Base-by-base conservation (phyloP, 2,113 vertebrate genomes). In the Chiloscyllium plagiosum region DNA sequence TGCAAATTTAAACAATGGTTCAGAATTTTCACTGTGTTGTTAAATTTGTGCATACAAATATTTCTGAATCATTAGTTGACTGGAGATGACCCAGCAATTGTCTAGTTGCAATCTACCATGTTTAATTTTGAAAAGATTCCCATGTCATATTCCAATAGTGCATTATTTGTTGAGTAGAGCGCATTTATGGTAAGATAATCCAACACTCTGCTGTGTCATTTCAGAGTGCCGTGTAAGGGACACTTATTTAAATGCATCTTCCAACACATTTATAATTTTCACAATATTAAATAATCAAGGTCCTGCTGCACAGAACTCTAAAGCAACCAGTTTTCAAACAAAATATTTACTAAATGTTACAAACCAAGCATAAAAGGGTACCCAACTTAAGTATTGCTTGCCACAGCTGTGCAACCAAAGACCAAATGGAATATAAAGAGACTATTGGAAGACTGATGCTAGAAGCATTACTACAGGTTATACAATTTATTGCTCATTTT, bases 401-500 rank as follows among this genome's bases (percentile, higher is more conserved):
- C 94, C 69, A 95, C 94, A 95, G 68, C 69, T 72, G 94, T 72
- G 68, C 24, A 33, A 76, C 94, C 69, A 42, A 95, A 95, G 22
- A 72, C 37, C 68, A 95, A 24, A 76, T 52, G 26, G 42, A 72
- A 95, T 95, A 72, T 47, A 95, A 76, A 93, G 94, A 90, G 87
- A 90, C 87, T 90, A 90, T 95, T 95, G 94, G 94, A 95, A 95
- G 94, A 95, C 94, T 72, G 69, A 95, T 72, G 94, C 68, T 52
- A 72, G 69, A 95, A 95, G 93, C 93, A 70, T 95, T 95, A 95
- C 94, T 68, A 95, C 94, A 95, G 94, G 42, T 95, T 42, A 52
- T 95, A 72, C 69, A 52, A 95, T 72, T 95, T 95, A 95, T 95
- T 95, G 94, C 94, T 95, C 69, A 52, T 72, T 72, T 95, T 90